phyloP scores from a whole-genome alignment of 2,113 vertebrate species.

The Perca schrenkii region DNA sequence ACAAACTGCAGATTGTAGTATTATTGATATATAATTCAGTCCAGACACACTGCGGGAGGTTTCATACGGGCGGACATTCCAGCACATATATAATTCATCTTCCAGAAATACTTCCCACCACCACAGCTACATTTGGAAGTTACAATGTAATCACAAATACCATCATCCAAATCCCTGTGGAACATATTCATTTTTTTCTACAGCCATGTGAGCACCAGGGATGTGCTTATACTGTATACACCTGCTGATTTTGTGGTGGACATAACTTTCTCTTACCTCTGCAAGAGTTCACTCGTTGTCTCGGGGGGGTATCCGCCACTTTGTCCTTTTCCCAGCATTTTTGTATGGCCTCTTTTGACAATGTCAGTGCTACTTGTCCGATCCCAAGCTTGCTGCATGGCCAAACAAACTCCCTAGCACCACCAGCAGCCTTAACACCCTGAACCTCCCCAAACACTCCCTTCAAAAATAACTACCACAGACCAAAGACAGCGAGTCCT shows the following conservation, averaged over 20 bases:
- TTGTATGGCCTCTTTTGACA: conserved; percentile 55
- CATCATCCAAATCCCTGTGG: conserved; percentile 17
- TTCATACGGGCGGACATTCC: conserved; percentile 4
- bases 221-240: not conserved
- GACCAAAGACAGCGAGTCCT: conserved; percentile 62
- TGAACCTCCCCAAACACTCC: conserved; percentile 31
- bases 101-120: not conserved
- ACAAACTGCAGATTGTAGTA: not conserved
- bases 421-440: conserved; percentile 65
- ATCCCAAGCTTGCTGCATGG: conserved; percentile 78
- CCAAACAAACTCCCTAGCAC: conserved; percentile 68
- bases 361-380: conserved; percentile 59
- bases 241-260: not conserved
- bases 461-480: conserved; percentile 60
- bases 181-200: conserved; percentile 3
- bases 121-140: not conserved
- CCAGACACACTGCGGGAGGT: conserved; percentile 2
- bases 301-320: conserved; percentile 63
- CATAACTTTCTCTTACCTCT: conserved; percentile 77
- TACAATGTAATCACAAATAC: not conserved
- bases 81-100: conserved; percentile 10
- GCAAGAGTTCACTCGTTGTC: conserved; percentile 54
- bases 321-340: conserved; percentile 77
- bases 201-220: conserved; percentile 4
- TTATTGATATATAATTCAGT: not conserved